Percentiles rank a stretch among this genome's conserved stretches.
Evolutionary conservation across 2,888 invertebrate species (phyloP).

Genomic region (Drosophila multiciliata): DNA sequence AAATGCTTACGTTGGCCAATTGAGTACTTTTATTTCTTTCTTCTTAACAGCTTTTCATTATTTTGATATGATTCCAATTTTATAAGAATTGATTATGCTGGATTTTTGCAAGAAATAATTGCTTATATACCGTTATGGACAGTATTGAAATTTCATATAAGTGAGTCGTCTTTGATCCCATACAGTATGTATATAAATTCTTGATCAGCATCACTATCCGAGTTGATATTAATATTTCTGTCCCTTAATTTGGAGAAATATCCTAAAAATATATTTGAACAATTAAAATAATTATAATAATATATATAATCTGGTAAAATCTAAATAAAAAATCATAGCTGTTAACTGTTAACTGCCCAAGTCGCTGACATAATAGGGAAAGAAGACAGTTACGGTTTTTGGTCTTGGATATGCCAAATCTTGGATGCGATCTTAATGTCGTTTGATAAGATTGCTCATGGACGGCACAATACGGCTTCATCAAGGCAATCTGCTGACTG

Average conservation of each 20-base stretch:
- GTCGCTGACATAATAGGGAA: background rate
- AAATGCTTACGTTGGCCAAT: background rate
- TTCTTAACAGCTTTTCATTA: background rate
- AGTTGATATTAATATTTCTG: background rate
- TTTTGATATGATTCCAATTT: background rate
- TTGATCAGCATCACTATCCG: background rate
- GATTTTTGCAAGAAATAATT: background rate
- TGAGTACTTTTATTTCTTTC: background rate
- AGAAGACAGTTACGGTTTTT: background rate
- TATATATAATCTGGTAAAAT: background rate
- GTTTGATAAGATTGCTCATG: constrained; percentile 28
- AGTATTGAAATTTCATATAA: background rate
- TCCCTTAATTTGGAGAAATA: background rate
- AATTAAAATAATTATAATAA: no score
- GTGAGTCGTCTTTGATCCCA: background rate
- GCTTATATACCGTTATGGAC: background rate
- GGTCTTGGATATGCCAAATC: constrained; percentile 4
- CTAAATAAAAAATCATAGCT: background rate
- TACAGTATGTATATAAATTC: background rate
- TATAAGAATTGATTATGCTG: background rate
- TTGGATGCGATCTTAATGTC: constrained; percentile 50
- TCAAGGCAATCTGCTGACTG: constrained; percentile 37
- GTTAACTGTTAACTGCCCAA: background rate
- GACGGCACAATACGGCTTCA: constrained; percentile 13
- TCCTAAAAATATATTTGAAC: no score